Evolutionary conservation across 2,888 invertebrate species (phyloP).

Genomic region (Notodonta ziczac): DNA sequence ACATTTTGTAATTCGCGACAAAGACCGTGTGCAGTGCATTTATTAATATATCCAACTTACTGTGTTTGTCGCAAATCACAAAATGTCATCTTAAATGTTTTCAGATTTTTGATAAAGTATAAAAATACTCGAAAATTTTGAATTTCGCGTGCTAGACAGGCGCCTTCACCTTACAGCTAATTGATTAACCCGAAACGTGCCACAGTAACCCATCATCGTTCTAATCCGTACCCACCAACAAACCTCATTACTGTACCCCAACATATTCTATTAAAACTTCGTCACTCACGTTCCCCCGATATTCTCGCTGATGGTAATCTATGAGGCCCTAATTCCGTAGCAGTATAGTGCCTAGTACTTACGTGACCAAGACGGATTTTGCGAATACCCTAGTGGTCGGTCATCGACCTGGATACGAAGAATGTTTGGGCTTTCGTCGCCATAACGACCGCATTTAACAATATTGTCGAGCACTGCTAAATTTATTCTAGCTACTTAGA

Average conservation of each 20-base stretch:
- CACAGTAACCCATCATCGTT: conserved; percentile 22
- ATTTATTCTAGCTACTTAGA: conserved; percentile 27
- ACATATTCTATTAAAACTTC: conserved; percentile 2
- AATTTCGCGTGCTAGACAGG: too few relatives aligned
- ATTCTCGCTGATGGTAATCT: background rate
- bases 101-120: too few relatives aligned
- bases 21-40: too few relatives aligned
- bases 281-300: background rate
- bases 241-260: conserved; percentile 9
- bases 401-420: conserved; percentile 57
- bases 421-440: conserved; percentile 71
- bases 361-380: conserved; percentile 41
- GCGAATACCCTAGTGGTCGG: conserved; percentile 41
- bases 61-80: too few relatives aligned
- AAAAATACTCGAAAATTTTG: too few relatives aligned
- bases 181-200: conserved; percentile 10
- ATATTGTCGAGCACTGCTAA: conserved; percentile 26
- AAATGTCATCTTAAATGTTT: too few relatives aligned
- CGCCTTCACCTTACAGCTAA: too few relatives aligned
- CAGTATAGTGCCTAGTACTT: conserved; percentile 1
- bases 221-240: background rate
- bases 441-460: conserved; percentile 45
- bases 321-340: background rate
- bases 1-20: too few relatives aligned
- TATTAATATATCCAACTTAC: too few relatives aligned